Evolutionary conservation across 2,797 vertebrate genomes (phyloP).

Genomic region (Bradypus variegatus): DNA sequence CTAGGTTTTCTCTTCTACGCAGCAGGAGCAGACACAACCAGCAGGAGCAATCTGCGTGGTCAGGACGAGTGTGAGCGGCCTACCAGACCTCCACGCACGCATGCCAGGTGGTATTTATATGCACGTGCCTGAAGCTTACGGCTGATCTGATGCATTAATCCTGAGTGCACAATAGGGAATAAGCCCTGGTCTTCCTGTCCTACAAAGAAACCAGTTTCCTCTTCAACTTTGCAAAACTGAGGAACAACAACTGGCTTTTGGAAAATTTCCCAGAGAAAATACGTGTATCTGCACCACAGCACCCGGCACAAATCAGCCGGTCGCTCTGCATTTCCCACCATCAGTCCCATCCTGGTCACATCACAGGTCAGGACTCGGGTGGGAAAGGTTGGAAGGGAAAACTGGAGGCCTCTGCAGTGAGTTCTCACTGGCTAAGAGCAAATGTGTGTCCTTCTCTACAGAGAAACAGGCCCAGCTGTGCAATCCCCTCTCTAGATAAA

Average conservation of each 20-base stretch:
- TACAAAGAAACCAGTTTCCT: background rate
- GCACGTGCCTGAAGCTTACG: no score
- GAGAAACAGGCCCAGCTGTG: background rate
- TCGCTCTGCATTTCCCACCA: background rate
- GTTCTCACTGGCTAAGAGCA: background rate
- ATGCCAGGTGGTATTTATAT: background rate
- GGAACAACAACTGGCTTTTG: background rate
- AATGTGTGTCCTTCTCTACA: no score
- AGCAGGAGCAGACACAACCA: background rate
- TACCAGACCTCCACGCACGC: no score
- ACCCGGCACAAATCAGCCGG: background rate
- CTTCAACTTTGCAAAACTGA: background rate
- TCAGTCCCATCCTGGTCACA: no score
- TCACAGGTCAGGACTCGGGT: accelerated
- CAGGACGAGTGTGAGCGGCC: background rate
- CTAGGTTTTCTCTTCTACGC: background rate
- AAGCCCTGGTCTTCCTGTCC: background rate
- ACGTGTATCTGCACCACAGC: no score
- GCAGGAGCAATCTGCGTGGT: background rate
- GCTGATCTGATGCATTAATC: background rate
- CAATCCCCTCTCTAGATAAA: background rate
- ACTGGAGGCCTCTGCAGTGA: no score
- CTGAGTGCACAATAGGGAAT: background rate
- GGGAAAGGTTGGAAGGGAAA: background rate
- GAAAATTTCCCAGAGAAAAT: background rate